These are phyloP conservation scores for Euphydryas editha DNA, from an alignment of 2,888 invertebrate genomes.

Conservation along the genomic window DNA sequence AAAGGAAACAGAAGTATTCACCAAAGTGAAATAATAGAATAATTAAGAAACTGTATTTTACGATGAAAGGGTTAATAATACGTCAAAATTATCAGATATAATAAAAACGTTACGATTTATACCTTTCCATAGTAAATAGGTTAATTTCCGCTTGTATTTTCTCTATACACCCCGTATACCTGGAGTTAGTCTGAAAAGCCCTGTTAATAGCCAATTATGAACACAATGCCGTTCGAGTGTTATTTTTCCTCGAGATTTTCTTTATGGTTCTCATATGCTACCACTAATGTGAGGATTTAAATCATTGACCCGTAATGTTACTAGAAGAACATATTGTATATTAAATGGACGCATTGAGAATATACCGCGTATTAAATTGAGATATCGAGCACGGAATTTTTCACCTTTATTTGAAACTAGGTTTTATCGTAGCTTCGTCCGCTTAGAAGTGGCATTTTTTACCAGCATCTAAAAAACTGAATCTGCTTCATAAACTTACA, in stretches of 20 bases:
- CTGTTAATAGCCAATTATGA: slow-evolving; percentile 52
- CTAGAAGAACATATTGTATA: slow-evolving; percentile 17
- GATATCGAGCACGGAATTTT: too few species aligned
- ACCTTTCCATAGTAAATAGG: slow-evolving; percentile 41
- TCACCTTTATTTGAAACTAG: too few species aligned
- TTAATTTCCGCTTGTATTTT: slow-evolving; percentile 53
- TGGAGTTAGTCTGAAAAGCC: slow-evolving; percentile 39
- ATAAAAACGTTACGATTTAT: slow-evolving; percentile 35
- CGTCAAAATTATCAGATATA: slow-evolving; percentile 16
- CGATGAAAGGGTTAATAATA: not conserved
- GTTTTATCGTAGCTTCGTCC: too few species aligned
- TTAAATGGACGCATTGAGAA: not conserved
- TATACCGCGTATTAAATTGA: too few species aligned
- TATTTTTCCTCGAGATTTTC: slow-evolving; percentile 43
- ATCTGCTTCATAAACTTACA: too few species aligned
- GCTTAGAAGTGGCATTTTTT: too few species aligned
- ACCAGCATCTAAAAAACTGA: too few species aligned
- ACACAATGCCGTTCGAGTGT: slow-evolving; percentile 48
- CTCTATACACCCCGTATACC: slow-evolving; percentile 35
- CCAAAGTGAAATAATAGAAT: not conserved
- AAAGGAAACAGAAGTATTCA: too few species aligned
- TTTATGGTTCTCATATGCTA: slow-evolving; percentile 17
- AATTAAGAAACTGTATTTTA: not conserved
- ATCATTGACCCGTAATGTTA: slow-evolving; percentile 9
- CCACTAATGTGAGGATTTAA: slow-evolving; percentile 31